Conservation (phyloP, 1,140 invertebrate genomes). For the Tyrophagus putrescentiae region DNA sequence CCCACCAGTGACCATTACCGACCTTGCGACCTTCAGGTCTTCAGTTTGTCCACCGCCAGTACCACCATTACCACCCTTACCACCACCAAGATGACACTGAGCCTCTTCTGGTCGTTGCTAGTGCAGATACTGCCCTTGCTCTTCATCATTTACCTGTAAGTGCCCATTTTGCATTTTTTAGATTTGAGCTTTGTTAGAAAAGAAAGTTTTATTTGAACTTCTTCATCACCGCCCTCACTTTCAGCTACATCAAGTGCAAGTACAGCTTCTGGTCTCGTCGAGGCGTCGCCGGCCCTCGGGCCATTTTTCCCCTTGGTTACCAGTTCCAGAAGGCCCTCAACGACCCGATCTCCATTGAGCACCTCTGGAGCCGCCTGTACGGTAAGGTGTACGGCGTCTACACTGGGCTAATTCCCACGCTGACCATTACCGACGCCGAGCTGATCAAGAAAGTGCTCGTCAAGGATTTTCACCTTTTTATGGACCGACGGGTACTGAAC, state of each 20-base stretch:
- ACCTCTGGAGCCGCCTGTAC: background rate
- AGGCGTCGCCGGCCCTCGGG: background rate
- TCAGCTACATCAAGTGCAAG: background rate
- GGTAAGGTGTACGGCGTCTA: slow-evolving; percentile 15
- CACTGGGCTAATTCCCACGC: slow-evolving; percentile 6
- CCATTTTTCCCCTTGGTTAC: background rate
- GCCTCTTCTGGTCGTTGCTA: too few relatives aligned
- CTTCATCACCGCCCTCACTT: background rate
- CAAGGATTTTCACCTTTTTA: slow-evolving; percentile 18
- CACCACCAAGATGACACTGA: too few relatives aligned
- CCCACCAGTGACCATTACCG: too few relatives aligned
- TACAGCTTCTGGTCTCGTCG: slow-evolving; percentile 16
- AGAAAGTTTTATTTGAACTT: too few relatives aligned
- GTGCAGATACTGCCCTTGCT: too few relatives aligned
- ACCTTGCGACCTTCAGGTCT: too few relatives aligned
- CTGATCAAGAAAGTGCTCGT: slow-evolving; percentile 16
- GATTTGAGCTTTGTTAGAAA: too few relatives aligned
- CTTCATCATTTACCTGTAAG: too few relatives aligned
- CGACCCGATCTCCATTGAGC: background rate
- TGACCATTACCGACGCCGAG: background rate
- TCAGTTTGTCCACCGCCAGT: too few relatives aligned
- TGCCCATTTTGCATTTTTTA: too few relatives aligned
- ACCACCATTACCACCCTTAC: too few relatives aligned
- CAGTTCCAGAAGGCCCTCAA: background rate
- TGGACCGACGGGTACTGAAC: background rate